Base-by-base conservation (phyloP, 1,140 invertebrate species). In the Musca domestica region DNA sequence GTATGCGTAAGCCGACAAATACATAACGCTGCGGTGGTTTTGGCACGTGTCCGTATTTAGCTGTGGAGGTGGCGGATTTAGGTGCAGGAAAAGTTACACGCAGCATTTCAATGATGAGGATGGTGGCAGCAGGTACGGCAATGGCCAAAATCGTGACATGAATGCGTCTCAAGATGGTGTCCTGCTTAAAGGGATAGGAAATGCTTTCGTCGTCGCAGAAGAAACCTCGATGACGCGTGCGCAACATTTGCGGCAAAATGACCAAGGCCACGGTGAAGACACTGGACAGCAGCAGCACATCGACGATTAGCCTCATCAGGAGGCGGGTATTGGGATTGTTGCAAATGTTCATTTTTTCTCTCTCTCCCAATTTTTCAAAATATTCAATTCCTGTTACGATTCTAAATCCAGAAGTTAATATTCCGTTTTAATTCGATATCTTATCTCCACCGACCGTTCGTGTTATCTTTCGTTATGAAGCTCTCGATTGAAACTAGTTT, bases 71-170 rank as follows among this genome's bases (percentile, higher is more conserved):
- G 2, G 46, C 7, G 1, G 66, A 4, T 52, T 69, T 69, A 23
- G 34, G 27, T 5, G 64, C 20, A 5, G 67, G 67, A 49, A 68
- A 71, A n/a, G 77, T 77, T 1, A 76, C 76, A 7, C 77, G 56
- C 22, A 80, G 63, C 74, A 80, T 68, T 66, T 80, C 77, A 47
- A 77, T 75, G 27, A 80, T 71, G 2, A 80, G 65, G 2, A 80
- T 67, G 2, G 76, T 68, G 9, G 73, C 74, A 0, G 77, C 73
- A 1, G 77, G 77, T 25, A 80, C n/a, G 0, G 71, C 72, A 9
- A 80, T 71, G 15, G 76, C 74, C 6, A 69, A 64, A 23, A 80
- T 69, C 14, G 77, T 78, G 22, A 80, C 66, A 22, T 80, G 77
- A 4, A 76, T 67, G 63, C 76, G 76, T 19, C 69, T 76, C 14